Evolutionary conservation across 2,797 vertebrate species (phyloP).

Genomic region (Sebastes cheni): DNA sequence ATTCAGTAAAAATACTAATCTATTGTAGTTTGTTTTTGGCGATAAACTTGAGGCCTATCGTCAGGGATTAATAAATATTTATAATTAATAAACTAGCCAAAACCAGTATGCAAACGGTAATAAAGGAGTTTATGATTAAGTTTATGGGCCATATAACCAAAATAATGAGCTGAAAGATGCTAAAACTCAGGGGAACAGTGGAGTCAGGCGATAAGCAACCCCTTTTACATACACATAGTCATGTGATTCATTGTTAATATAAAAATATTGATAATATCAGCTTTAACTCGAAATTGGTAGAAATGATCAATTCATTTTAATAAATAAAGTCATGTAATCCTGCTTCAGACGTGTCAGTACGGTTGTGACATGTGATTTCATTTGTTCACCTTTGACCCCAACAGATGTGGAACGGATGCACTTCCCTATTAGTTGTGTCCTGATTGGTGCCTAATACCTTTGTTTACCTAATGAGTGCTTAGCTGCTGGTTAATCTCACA

Average conservation of each 20-base stretch:
- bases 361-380: neutral
- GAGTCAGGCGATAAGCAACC: neutral
- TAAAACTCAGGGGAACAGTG: neutral
- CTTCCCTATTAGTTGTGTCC: constrained; percentile 39
- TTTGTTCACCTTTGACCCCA: constrained; percentile 13
- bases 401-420: constrained; percentile 43
- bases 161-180: neutral
- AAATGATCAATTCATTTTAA: neutral
- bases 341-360: neutral
- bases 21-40: too few species aligned
- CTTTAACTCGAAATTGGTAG: neutral
- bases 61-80: too few species aligned
- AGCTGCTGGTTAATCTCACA: constrained; percentile 49
- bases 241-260: neutral
- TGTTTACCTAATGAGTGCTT: constrained; percentile 50
- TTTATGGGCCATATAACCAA: neutral
- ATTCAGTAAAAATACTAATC: too few species aligned
- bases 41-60: accelerated
- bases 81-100: too few species aligned
- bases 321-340: neutral
- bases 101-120: too few species aligned
- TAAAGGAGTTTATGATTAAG: too few species aligned
- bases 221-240: neutral
- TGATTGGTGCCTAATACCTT: constrained; percentile 50
- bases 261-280: neutral